These are phyloP conservation scores for Limnephilus marmoratus DNA, from an alignment of 2,888 invertebrate genomes.

Conservation along the genomic window DNA sequence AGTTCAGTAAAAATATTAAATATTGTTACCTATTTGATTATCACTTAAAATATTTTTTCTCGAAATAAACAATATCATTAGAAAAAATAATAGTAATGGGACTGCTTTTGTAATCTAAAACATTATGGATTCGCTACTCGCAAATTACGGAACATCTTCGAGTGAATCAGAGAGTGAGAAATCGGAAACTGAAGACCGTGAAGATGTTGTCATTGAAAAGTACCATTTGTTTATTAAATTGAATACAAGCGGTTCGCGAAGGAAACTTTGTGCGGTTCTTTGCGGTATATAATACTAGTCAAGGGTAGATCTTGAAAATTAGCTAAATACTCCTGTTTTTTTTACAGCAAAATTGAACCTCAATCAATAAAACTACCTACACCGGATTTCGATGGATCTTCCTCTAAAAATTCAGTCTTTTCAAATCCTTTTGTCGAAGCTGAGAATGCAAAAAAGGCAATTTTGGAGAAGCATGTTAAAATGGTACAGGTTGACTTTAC, in stretches of 20 bases:
- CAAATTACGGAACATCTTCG: constrained; percentile 81
- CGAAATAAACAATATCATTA: background rate
- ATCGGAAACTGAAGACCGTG: constrained; percentile 70
- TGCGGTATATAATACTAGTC: background rate
- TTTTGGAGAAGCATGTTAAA: constrained; percentile 94
- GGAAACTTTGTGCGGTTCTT: background rate
- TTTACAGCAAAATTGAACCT: constrained; percentile 53
- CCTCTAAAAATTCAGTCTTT: constrained; percentile 86
- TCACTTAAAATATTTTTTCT: background rate
- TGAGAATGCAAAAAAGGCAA: constrained; percentile 90
- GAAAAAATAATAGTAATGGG: background rate
- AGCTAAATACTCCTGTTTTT: constrained; percentile 32
- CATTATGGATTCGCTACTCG: constrained; percentile 80
- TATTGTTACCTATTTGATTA: background rate
- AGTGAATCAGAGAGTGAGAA: constrained; percentile 71
- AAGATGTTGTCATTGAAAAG: constrained; percentile 65
- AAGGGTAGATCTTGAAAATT: background rate
- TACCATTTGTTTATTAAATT: constrained; percentile 61
- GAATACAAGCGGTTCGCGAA: background rate
- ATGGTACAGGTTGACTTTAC: constrained; percentile 85
- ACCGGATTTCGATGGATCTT: constrained; percentile 79
- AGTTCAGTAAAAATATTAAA: background rate
- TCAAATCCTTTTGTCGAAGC: constrained; percentile 92
- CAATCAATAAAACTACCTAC: constrained; percentile 71
- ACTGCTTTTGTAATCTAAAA: background rate